phyloP scores from a whole-genome alignment of 2,888 invertebrate species.

The Chalcosyrphus nemorum region DNA sequence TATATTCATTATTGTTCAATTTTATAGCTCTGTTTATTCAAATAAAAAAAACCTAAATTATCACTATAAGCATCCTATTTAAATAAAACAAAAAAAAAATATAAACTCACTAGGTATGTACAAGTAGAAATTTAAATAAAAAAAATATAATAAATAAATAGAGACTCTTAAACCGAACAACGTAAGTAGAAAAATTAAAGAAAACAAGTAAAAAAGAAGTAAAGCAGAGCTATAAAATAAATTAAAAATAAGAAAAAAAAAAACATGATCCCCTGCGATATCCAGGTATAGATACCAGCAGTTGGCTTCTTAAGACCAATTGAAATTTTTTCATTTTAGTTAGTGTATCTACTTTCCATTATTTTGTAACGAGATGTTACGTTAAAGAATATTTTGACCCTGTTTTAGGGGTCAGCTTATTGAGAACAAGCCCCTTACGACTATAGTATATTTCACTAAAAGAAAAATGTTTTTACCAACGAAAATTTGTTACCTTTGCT shows the following conservation, averaged over 20 bases:
- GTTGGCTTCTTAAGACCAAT: constrained; percentile 4
- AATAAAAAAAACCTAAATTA: constrained; percentile 60
- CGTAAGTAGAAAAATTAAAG: constrained; percentile 54
- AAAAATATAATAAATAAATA: constrained; percentile 58
- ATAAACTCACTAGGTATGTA: constrained; percentile 62
- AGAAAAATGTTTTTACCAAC: background rate
- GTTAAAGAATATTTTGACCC: background rate
- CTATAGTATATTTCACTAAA: too few relatives aligned
- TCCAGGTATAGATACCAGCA: background rate
- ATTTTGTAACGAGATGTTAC: background rate
- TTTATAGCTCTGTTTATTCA: constrained; percentile 73
- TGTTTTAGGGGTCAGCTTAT: background rate
- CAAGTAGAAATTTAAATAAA: constrained; percentile 50
- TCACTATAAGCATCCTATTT: constrained; percentile 67
- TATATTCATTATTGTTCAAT: constrained; percentile 69
- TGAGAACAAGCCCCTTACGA: background rate
- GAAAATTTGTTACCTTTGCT: too few relatives aligned
- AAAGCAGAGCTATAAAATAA: constrained; percentile 73
- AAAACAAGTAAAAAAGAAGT: constrained; percentile 15
- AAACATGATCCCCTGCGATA: constrained; percentile 11
- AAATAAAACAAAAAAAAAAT: constrained; percentile 51
- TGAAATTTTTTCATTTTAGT: too few relatives aligned
- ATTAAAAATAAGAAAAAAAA: constrained; percentile 8
- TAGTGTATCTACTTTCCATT: background rate
- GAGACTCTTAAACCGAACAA: constrained; percentile 58